Base-by-base conservation (phyloP, 2,113 vertebrate species). In the Bos indicus region DNA sequence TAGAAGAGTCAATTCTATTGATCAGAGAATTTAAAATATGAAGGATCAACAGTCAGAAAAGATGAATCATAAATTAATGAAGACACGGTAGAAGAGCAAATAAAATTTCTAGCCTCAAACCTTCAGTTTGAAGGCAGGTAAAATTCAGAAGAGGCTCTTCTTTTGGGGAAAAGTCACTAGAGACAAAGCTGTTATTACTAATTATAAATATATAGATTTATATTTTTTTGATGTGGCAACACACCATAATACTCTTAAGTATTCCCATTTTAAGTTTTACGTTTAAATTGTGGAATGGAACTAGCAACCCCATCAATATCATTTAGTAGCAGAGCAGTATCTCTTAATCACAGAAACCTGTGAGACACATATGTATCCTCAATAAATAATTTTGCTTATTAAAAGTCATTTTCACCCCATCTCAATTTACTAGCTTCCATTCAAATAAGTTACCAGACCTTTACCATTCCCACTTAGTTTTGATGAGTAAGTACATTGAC, bases 1-100 rank as follows among this genome's bases (percentile, higher is more conserved):
- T 82, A 77, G 48, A 82, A 87, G 36, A 62, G 60, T 60, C 3
- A 13, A 30, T 97, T 92, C 23, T 90, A 83, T 43, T 71, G 43
- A 96, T 46, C 5, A 60, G 80, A 90, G 56, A 59, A 84, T 71
- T 95, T 84, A 94, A 95, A 95, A 88, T 40, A 84, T 60, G 36
- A 81, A 97, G 62, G 23, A 89, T 7, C 28, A 30, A 56, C 10
- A 56, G 56, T 43, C 19, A 51, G 51, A 77, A 59, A 28, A 94
- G 36, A 28, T 30, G 46, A 93, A 86, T 64, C 2, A 46, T 36
- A 74, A 62, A 56, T 93, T 87, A 87, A 11, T 28, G 85, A 96
- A 78, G 59, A 86, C 46, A 21, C 40, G 11, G 19, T 91, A 14
- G 12, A 28, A 77, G 6, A 83, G 30, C 78, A 62, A 92, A 74